These are phyloP conservation scores for Hypotaenidia philippensis DNA, from an alignment of 2,797 vertebrate genomes.

Conservation along the genomic window DNA sequence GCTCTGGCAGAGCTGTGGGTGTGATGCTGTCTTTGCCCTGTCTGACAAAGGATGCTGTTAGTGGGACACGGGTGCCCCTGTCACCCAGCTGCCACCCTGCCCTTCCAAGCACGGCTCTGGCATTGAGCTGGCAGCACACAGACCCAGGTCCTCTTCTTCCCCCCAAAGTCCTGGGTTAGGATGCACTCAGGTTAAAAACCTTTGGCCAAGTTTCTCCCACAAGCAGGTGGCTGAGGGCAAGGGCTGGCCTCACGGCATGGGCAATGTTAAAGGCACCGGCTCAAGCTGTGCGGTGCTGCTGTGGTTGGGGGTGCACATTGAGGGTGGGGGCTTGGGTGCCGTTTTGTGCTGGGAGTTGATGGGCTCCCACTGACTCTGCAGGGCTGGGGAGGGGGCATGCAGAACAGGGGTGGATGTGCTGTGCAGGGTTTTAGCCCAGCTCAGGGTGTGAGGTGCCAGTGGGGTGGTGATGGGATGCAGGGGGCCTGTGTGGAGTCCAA, in stretches of 20 bases:
- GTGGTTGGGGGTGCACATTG: background rate
- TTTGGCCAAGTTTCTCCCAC: background rate
- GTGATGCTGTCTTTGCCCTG: background rate
- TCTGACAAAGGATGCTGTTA: fast-evolving
- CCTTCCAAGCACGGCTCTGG: background rate
- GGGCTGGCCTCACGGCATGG: background rate
- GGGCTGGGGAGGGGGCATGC: background rate
- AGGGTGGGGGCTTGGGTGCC: background rate
- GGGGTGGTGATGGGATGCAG: background rate
- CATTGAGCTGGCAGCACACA: background rate
- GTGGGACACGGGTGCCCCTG: background rate
- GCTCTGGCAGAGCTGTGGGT: background rate
- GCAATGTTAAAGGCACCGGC: background rate
- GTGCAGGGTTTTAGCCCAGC: background rate
- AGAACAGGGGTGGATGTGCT: background rate
- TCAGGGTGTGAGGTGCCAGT: background rate
- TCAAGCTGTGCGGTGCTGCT: background rate
- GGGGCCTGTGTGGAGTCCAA: background rate
- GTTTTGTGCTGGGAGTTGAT: background rate
- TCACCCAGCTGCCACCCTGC: background rate
- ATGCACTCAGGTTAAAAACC: background rate
- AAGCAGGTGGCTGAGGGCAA: background rate
- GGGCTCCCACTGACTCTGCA: background rate
- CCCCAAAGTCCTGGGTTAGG: background rate
- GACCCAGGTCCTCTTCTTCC: background rate